A percentile compares a stretch with the other conserved stretches of the same genome.
Conservation (phyloP, 2,888 invertebrate genomes). For the Drosophila melanosoma region DNA sequence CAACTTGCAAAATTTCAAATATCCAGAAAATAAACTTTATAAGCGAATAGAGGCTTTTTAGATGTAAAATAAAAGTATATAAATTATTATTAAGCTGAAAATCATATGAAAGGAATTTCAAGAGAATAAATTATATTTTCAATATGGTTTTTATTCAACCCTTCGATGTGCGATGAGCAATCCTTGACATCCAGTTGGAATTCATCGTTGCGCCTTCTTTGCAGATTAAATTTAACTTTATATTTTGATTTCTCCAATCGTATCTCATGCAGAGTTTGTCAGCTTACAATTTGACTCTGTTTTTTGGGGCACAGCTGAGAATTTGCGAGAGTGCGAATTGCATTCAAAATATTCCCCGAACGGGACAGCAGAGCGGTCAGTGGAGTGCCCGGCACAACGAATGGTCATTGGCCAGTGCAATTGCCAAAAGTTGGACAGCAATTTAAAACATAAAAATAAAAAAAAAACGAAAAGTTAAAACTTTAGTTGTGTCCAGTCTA, state of each 20-base stretch:
- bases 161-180: neutral
- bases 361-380: constrained; percentile 7
- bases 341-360: constrained; percentile 51
- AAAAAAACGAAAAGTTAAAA: constrained; percentile 44
- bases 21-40: neutral
- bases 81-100: neutral
- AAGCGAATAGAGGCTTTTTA: neutral
- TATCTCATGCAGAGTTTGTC: neutral
- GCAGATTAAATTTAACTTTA: neutral
- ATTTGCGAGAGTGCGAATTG: constrained; percentile 66
- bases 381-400: constrained; percentile 26
- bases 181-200: neutral
- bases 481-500: constrained; percentile 30
- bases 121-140: neutral
- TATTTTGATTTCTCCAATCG: neutral
- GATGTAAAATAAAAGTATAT: neutral
- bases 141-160: neutral
- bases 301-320: constrained; percentile 47
- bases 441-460: constrained; percentile 35
- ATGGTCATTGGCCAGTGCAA: constrained; percentile 65
- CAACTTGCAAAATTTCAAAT: neutral
- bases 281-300: constrained; percentile 4
- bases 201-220: neutral
- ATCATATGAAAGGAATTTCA: too few species aligned
- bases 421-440: constrained; percentile 69